Percentiles rank a stretch among this genome's conserved stretches.
Conservation (phyloP, 37 sponge, comb jelly and placozoan genomes). For the Halichondria panicea region DNA sequence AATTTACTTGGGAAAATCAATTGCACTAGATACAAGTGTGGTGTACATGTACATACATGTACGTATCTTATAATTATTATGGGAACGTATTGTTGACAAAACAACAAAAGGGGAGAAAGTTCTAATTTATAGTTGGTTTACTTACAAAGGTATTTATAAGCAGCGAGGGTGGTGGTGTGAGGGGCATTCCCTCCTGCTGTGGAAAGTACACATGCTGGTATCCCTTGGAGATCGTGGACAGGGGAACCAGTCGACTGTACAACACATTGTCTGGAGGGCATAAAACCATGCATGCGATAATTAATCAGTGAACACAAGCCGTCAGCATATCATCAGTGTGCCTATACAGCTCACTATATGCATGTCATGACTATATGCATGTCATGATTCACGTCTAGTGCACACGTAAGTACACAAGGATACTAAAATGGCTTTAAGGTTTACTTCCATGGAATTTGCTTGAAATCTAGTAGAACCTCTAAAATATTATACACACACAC, state of each 20-base stretch:
- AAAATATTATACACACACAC: too few relatives aligned
- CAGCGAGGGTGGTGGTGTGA: conserved; percentile 18
- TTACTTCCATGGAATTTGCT: too few relatives aligned
- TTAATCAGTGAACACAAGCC: not conserved
- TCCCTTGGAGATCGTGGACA: conserved; percentile 4
- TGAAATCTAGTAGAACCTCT: too few relatives aligned
- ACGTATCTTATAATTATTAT: too few relatives aligned
- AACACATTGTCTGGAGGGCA: conserved; percentile 21
- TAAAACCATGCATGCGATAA: too few relatives aligned
- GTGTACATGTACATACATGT: too few relatives aligned
- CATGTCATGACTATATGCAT: not conserved
- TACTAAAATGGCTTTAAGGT: too few relatives aligned
- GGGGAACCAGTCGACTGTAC: not conserved
- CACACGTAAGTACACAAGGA: too few relatives aligned
- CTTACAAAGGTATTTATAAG: conserved; percentile 22
- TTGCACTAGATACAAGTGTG: too few relatives aligned
- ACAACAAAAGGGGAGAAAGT: not conserved
- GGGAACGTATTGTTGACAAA: not conserved
- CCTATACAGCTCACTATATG: not conserved
- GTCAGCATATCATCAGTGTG: not conserved
- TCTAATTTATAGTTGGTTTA: not conserved
- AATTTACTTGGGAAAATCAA: too few relatives aligned
- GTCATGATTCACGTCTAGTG: not conserved
- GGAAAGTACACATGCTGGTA: conserved; percentile 30
- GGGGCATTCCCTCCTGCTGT: not conserved